Evolutionary conservation across 2,113 vertebrate genomes (phyloP).

Genomic region (Anhinga rufa): DNA sequence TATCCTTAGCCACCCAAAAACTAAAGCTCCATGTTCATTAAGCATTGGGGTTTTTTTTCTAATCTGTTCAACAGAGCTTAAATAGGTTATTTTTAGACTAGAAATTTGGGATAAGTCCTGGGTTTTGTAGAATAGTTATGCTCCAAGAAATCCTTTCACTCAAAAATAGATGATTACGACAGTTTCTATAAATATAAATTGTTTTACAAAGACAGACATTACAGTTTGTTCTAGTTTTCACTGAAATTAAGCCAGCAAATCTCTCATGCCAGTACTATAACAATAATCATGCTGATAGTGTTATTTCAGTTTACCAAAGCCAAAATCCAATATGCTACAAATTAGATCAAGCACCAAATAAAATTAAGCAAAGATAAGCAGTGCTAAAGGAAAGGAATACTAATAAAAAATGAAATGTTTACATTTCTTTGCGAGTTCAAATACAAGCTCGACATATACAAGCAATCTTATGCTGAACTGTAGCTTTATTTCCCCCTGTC

Average conservation of each 20-base stretch:
- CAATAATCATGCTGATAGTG: slow-evolving; percentile 47
- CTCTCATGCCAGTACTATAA: slow-evolving; percentile 14
- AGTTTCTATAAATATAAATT: slow-evolving; percentile 57
- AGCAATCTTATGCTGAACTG: neutral
- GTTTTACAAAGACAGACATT: slow-evolving; percentile 47
- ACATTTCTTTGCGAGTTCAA: neutral
- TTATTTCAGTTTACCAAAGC: slow-evolving; percentile 43
- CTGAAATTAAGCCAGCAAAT: slow-evolving; percentile 53
- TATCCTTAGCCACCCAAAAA: neutral
- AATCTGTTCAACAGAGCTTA: neutral
- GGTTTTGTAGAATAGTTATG: neutral
- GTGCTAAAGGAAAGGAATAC: neutral
- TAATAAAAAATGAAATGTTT: slow-evolving; percentile 24
- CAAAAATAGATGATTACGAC: slow-evolving; percentile 38
- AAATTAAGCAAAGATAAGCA: slow-evolving; percentile 36
- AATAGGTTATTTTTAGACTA: neutral
- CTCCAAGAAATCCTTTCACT: slow-evolving; percentile 39
- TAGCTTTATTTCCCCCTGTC: neutral
- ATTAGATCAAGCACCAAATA: slow-evolving; percentile 48
- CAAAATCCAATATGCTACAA: slow-evolving; percentile 36
- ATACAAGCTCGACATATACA: neutral
- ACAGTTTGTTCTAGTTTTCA: slow-evolving; percentile 53
- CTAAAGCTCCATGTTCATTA: neutral
- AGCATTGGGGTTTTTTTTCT: slow-evolving; percentile 9
- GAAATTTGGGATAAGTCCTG: neutral